These are phyloP conservation scores for Lycia hirtaria DNA, from an alignment of 2,888 invertebrate genomes.

Conservation along the genomic window DNA sequence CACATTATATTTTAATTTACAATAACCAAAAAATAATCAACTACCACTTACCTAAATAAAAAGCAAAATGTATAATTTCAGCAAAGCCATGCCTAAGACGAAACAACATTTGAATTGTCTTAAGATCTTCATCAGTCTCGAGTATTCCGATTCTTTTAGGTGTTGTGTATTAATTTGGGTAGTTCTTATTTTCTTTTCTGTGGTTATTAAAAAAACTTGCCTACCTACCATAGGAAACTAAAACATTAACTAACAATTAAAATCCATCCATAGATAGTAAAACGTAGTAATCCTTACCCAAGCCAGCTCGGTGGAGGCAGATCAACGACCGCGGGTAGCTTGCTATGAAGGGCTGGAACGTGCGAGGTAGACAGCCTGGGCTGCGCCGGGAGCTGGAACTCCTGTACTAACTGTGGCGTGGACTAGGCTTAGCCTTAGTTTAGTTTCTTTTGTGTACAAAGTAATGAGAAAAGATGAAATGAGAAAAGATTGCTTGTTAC, in stretches of 20 bases:
- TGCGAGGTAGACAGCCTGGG: constrained; percentile 1
- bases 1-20: no score
- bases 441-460: background rate
- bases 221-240: background rate
- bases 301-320: constrained; percentile 11
- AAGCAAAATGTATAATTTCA: no score
- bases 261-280: background rate
- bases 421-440: background rate
- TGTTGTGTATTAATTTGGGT: no score
- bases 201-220: background rate
- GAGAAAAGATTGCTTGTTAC: no score
- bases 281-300: constrained; percentile 15
- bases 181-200: no score
- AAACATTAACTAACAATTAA: background rate
- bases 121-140: no score
- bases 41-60: no score
- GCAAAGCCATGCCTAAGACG: no score
- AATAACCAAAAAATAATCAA: no score
- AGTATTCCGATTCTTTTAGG: no score
- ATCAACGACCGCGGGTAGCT: constrained; percentile 18
- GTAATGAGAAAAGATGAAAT: background rate
- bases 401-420: background rate
- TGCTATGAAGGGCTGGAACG: constrained; percentile 10
- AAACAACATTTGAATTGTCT: no score
- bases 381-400: background rate